Base-by-base conservation (phyloP, 2,113 vertebrate species). In the Pteropus alecto region DNA sequence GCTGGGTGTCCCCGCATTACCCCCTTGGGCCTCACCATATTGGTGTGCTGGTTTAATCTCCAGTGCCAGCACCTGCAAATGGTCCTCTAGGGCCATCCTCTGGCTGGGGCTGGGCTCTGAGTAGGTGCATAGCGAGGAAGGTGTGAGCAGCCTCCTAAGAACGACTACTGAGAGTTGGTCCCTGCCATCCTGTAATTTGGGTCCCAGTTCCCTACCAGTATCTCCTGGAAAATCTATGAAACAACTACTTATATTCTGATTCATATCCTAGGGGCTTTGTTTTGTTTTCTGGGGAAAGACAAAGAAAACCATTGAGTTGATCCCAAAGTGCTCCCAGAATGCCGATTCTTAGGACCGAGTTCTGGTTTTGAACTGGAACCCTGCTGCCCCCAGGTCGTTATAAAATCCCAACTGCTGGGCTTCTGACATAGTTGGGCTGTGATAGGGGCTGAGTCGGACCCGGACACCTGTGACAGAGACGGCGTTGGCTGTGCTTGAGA, bases 381-480 rank as follows among this genome's bases (percentile, higher is more conserved):
- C 0, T 1, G 4, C 21, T 54, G 38, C 3, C 13, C 24, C 46
- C 12, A 18, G 24, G 12, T 33, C 1, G 9, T 14, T n/a, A 43
- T 22, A 4, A 18, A 12, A 51, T 68, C 67, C 54, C 16, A 33
- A 18, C 21, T 38, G 58, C 22, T 85, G 30, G 60, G 28, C n/a
- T 41, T 54, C 51, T 43, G 48, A 12, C 46, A 46, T 46, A 65
- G 30, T 41, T 30, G 4, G n/a, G 18, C 13, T 51, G 54, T 26
- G 21, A 18, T 8, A 76, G 7, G 19, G n/a, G 84, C 21, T 12
- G 51, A 56, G 22, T n/a, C 14, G 15, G 18, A n/a, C 28, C 4
- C 33, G n/a, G 46, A 86, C 33, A 30, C 38, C 35, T n/a, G 21
- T 41, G 70, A 13, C 43, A 6, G 48, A 46, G 24, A 41, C 15